A percentile compares a stretch with the other conserved stretches of the same genome.
Conservation (phyloP, 1,140 invertebrate species). For the Drosophila ironensis region DNA sequence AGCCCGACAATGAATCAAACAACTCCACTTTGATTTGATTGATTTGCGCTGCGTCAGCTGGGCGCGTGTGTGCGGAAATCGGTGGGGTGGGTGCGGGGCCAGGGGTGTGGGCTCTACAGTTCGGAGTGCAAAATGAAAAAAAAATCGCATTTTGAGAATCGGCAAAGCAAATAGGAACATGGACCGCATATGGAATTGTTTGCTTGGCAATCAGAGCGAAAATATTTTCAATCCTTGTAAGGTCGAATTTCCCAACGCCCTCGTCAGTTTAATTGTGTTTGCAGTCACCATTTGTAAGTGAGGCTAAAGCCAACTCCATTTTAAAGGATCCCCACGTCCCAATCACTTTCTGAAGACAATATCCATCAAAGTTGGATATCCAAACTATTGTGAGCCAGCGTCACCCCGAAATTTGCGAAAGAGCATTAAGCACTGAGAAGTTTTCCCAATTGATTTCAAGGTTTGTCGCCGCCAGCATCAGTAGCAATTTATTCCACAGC, state of each 20-base stretch:
- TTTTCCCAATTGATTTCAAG: conserved; percentile 26
- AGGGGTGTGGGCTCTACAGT: not conserved
- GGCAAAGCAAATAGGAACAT: conserved; percentile 40
- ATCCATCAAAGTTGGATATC: no score
- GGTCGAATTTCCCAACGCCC: conserved; percentile 15
- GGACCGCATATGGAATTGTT: conserved; percentile 47
- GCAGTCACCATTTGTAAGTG: no score
- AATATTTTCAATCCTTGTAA: not conserved
- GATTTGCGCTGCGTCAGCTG: conserved; percentile 77
- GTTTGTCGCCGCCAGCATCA: conserved; percentile 22
- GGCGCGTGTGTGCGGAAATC: conserved; percentile 47
- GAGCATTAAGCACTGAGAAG: conserved; percentile 3
- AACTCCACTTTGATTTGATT: conserved; percentile 76
- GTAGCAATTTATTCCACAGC: conserved; percentile 23
- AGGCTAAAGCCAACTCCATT: no score
- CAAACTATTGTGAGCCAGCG: not conserved
- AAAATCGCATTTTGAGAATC: conserved; percentile 7
- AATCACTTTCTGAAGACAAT: no score
- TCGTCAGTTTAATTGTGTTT: no score
- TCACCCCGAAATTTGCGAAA: not conserved
- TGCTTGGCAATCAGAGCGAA: conserved; percentile 32
- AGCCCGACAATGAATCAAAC: conserved; percentile 49
- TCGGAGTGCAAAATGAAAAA: conserved; percentile 23
- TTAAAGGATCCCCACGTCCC: no score
- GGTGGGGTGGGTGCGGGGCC: not conserved